Conservation (phyloP, 2,797 vertebrate species). For the Falco biarmicus region DNA sequence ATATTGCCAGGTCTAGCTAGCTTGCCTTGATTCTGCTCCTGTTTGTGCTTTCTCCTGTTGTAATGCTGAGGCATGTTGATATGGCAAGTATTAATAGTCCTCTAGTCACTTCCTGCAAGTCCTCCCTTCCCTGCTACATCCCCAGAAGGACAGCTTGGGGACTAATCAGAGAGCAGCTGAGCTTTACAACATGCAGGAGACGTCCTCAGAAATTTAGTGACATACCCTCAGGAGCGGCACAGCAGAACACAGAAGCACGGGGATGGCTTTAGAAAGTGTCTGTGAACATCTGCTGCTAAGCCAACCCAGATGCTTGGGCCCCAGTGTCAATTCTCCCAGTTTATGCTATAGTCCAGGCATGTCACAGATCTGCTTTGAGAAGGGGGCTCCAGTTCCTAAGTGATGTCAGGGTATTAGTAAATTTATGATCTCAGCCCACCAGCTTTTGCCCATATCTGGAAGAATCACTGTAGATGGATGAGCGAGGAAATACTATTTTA, state of each 20-base stretch:
- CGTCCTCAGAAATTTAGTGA: not conserved
- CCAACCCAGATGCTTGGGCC: constrained; percentile 34
- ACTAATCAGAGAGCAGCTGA: not conserved
- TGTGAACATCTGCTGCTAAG: constrained; percentile 34
- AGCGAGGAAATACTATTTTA: not conserved
- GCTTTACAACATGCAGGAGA: not conserved
- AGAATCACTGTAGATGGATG: not conserved
- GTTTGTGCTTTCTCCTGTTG: not conserved
- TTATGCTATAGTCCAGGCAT: not conserved
- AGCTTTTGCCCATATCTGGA: constrained; percentile 36
- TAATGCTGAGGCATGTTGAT: not conserved
- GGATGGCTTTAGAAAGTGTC: constrained; percentile 7
- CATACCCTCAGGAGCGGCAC: not conserved
- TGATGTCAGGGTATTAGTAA: constrained; percentile 1
- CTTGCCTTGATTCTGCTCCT: not conserved
- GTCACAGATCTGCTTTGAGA: not conserved
- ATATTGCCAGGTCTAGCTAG: not conserved
- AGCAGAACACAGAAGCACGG: not conserved
- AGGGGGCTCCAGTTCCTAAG: not conserved
- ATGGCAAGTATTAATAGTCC: not conserved
- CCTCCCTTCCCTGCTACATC: not conserved
- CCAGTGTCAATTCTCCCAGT: constrained; percentile 18
- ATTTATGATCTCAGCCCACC: constrained; percentile 22
- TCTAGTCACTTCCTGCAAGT: not conserved
- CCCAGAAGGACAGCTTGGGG: not conserved